Conservation (phyloP, 2,888 invertebrate genomes). For the Parnassius smintheus region DNA sequence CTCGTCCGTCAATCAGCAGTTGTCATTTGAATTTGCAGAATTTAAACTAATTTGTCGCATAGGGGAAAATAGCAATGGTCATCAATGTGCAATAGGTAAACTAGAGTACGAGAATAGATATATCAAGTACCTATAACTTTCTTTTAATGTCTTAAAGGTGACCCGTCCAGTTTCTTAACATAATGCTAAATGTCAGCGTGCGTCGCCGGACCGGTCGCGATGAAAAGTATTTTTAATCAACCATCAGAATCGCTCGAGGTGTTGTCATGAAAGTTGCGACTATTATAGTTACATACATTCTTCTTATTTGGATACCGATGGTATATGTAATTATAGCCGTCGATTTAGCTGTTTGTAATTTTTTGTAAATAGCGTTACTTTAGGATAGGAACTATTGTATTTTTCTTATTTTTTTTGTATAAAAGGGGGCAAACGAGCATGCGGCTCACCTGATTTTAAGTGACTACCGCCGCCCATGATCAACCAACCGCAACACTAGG, state of each 20-base stretch:
- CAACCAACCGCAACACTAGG: too few relatives aligned
- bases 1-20: too few relatives aligned
- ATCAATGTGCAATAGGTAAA: not conserved
- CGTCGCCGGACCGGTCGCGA: constrained; percentile 64
- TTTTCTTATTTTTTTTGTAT: too few relatives aligned
- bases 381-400: too few relatives aligned
- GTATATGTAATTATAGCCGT: not conserved
- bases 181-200: constrained; percentile 72
- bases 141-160: constrained; percentile 48
- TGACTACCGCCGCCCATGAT: too few relatives aligned
- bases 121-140: constrained; percentile 47
- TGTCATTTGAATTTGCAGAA: too few relatives aligned
- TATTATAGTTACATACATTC: constrained; percentile 42
- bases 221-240: constrained; percentile 46
- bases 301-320: constrained; percentile 32
- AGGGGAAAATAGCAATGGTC: too few relatives aligned
- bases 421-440: too few relatives aligned
- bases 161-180: constrained; percentile 64
- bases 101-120: not conserved
- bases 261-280: constrained; percentile 38
- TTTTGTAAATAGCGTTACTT: too few relatives aligned
- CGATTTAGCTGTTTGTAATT: too few relatives aligned
- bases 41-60: too few relatives aligned
- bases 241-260: constrained; percentile 45
- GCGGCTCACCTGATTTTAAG: too few relatives aligned